Base-by-base conservation (phyloP, 2,113 vertebrate species). In the Columba livia region DNA sequence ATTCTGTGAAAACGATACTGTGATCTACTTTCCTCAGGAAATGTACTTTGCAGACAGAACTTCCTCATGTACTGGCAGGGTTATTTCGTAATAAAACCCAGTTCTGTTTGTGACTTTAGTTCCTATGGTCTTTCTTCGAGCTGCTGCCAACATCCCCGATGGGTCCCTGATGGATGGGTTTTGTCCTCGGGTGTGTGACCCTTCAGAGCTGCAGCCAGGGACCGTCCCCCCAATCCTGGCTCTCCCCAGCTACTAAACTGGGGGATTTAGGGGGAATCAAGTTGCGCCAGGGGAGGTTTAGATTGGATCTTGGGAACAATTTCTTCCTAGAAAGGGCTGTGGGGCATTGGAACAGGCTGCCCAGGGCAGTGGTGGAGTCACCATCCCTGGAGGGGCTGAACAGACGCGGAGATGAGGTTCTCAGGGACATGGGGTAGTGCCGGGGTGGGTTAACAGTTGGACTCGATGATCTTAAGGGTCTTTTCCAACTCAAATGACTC, bases 21-120 rank as follows among this genome's bases (percentile, higher is more conserved):
- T 98, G 98, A 98, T 95, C 95, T 96, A 94, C 96, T 97, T 97
- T 97, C 96, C 98, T 98, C 97, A 98, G 97, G 98, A 98, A 98
- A 97, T 72, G 91, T 96, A 96, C 83, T 96, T 97, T 96, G 88
- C 97, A 97, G 96, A 97, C 96, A 96, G 97, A 95, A 91, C 97
- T 96, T 97, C 96, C 81, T 94, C 87, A 94, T 94, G 97, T 97
- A 96, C 93, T 91, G 95, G 95, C 97, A 98, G 96, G 98, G 97
- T 95, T 96, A 79, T 98, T 98, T 98, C 97, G 58, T 98, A 98
- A 98, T 98, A 98, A 98, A 98, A 93, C 97, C 97, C 97, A 70
- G 96, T 97, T 98, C 96, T 97, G 97, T 98, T 97, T 98, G 97
- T 97, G 96, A 92, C 72, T 96, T 94, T 80, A 96, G 96, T 97